Evolutionary conservation across 2,888 invertebrate species (phyloP), one percentile per base, ranked within the genome.

Genomic region (Keiferia lycopersicella): DNA sequence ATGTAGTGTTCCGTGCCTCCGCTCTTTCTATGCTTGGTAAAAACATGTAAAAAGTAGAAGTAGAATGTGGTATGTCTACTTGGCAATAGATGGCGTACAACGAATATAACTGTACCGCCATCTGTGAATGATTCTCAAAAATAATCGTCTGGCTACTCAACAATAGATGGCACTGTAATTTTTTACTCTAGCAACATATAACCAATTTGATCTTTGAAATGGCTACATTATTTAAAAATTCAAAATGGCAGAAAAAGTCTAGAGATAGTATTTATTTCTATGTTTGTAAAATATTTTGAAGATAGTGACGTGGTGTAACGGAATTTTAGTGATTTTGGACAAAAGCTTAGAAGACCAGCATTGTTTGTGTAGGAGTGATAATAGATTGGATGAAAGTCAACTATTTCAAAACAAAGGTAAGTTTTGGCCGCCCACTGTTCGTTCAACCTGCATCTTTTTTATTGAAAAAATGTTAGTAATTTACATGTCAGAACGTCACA

Each of bases 291-390:
- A 72, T 78, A 76, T 74, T 81, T 62, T 79, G 77, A 79, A 75
- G 72, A 74, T 67, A 78, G 88, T 89, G 88, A 87, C 88, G 89
- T 88, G 87, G 84, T 84, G 80, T 82, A 83, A 83, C 83, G 81
- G 79, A 83, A 73, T 78, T 78, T 73, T 72, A 71, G 80, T 80
- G 79, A 75, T 73, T 73, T 82, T 73, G 67, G 68, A 76, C 72
- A 69, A 66, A 59, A 57, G 64, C 57, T 67, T 67, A 57, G 45
- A 41, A 34, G 48, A 30, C 20, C 48, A 8, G 63, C 63, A 70
- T 71, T 70, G 72, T 69, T 53, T 62, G 11, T 39, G 18, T 12
- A 2, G 12, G 22, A 39, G 62, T 62, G 62, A 20, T 16, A 16
- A 22, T 62, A 20, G 26, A 22, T 62, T 62, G 51, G 65, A 66